phyloP scores from a whole-genome alignment of 2,888 invertebrate genomes.

The Acheta domesticus region DNA sequence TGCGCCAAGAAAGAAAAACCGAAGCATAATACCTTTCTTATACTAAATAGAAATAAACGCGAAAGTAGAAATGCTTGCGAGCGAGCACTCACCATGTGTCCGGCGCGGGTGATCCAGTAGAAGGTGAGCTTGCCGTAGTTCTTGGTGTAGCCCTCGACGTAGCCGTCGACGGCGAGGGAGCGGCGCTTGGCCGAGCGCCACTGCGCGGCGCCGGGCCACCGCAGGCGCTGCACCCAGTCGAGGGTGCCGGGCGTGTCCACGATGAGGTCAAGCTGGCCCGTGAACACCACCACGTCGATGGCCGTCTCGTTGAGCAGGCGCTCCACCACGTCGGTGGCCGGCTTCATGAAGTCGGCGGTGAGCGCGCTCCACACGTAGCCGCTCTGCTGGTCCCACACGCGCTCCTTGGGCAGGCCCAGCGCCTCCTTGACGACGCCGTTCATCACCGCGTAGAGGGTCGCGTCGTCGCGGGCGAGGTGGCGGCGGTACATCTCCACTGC shows the following conservation, averaged over 20 bases:
- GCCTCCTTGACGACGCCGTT: conserved; percentile 64
- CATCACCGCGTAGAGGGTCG: conserved; percentile 59
- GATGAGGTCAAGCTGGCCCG: conserved; percentile 80
- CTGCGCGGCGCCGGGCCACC: conserved; percentile 58
- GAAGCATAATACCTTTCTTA: no score
- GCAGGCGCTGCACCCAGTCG: conserved; percentile 69
- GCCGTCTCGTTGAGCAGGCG: conserved; percentile 63
- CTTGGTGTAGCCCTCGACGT: conserved; percentile 71
- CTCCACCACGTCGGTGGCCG: conserved; percentile 68
- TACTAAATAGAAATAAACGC: no score
- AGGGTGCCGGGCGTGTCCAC: conserved; percentile 75
- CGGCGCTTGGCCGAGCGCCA: conserved; percentile 57
- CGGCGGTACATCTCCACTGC: background rate
- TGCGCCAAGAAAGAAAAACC: no score
- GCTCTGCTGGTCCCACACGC: conserved; percentile 65
- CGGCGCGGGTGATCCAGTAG: conserved; percentile 75
- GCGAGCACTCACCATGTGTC: conserved; percentile 65
- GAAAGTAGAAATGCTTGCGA: no score
- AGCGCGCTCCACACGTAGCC: conserved; percentile 58
- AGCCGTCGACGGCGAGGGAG: conserved; percentile 58
- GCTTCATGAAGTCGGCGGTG: conserved; percentile 73
- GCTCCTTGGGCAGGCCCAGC: conserved; percentile 60
- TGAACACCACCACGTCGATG: conserved; percentile 66
- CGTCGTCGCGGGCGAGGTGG: background rate
- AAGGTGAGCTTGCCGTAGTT: conserved; percentile 64